Evolutionary conservation across 1,140 invertebrate genomes (phyloP), one percentile per base, ranked within the genome.

Genomic region (Heterodera schachtii): DNA sequence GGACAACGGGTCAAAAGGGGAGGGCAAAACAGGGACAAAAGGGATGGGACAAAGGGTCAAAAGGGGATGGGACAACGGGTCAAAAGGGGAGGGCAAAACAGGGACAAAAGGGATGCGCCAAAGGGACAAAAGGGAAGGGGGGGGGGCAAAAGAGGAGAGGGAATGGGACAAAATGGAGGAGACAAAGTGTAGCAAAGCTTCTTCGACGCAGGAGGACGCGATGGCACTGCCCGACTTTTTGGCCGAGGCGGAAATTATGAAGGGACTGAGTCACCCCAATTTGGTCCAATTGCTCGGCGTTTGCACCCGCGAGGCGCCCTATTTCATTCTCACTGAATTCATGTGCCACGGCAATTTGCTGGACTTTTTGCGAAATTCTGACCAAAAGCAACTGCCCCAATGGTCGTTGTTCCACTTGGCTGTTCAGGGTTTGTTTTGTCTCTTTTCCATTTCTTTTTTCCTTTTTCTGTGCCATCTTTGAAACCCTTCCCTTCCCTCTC

Each of bases 211-310:
- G 93, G 97, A 99, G 91, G 97, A 99, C 89, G 98, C 96, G 19
- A 99, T 99, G 97, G 96, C 96, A 3, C 91, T 99, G 67, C 98
- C 98, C 91, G 98, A 99, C 90, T 99, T 99, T 91, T 91, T 99
- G 21, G 97, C 98, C 90, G 98, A 99, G 91, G 98, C 98, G 7
- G 93, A 95, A 78, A 98, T 99, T 73, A 99, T 99, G 97, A 99
- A 99, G 90, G 96, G 98, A 91, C 97, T 99, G 95, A 96, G 97
- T 89, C 98, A 99, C 92, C 95, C 95, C 9, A 99, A 99, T 92
- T 92, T 99, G 82, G 97, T 99, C 76, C 96, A 98, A 91, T 92
- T 99, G 80, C 93, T 98, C 85, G 95, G 92, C 84, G 96, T 99
- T 47, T 99, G 97, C 91, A 99, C 96, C 0, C 92, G 96, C 47